Base-by-base conservation (phyloP, 1,140 invertebrate genomes). In the Drosophila pseudoananassae region DNA sequence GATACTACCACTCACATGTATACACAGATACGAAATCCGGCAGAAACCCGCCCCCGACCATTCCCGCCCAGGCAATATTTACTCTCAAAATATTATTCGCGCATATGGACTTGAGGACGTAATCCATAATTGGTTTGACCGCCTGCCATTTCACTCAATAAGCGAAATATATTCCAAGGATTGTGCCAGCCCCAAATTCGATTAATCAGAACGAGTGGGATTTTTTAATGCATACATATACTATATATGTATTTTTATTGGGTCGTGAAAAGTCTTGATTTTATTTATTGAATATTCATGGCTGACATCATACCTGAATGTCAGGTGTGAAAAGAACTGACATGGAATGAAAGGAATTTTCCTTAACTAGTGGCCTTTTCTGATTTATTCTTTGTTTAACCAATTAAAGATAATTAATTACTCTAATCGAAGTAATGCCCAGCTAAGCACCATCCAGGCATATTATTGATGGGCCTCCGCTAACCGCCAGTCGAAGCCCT, bases 71-170 rank as follows among this genome's bases (percentile, higher is more conserved):
- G 43, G 45, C 77, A 85, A 77, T 85, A 85, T 85, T 84, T 84
- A 76, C 80, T 76, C 61, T 65, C 47, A 76, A 78, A 85, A 85
- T 82, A 85, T 85, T 85, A 85, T 85, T 82, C 74, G 78, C 82
- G 61, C 75, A 85, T 88, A 88, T 85, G 82, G 69, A 87, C 78
- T 87, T 87, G 78, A 78, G 70, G 74, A 73, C 56, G 78, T 88
- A 88, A 88, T 88, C 83, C 78, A 83, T 88, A 88, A 88, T 88
- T 88, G 83, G 56, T 68, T 69, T 68, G 65, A 69, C 65, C 65
- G 50, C 27, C 78, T 63, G 60, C 70, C 79, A 73, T 78, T 73
- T 81, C 60, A 29, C 49, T 43, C 66, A 49, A 66, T 72, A 58
- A 64, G 59, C 64, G 50, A 31, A 53, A 43, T 61, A 43, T 59